These are phyloP conservation scores for Prenolepis imparis DNA, from an alignment of 2,888 invertebrate species.

Conservation along the genomic window DNA sequence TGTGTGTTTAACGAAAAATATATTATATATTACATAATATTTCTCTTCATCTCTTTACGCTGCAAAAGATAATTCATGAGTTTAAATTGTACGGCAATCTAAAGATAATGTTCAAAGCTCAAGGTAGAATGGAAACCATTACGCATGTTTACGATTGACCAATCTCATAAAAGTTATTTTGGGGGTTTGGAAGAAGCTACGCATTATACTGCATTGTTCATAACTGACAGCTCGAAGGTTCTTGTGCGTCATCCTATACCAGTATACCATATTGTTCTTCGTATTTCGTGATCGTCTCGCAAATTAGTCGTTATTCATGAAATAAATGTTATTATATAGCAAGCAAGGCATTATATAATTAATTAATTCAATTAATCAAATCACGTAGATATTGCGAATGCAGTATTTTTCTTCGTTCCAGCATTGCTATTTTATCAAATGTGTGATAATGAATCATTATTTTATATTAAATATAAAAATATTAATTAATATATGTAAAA, in stretches of 20 bases:
- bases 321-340: neutral
- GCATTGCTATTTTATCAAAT: neutral
- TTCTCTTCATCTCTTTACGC: neutral
- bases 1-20: neutral
- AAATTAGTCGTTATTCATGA: conserved; percentile 10
- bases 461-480: neutral
- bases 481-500: neutral
- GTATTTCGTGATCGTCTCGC: neutral
- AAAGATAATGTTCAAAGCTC: neutral
- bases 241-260: neutral
- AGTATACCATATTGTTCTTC: neutral
- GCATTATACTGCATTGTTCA: conserved; percentile 3
- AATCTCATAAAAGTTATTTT: conserved; percentile 34
- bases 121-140: neutral
- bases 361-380: neutral
- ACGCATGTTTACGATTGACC: conserved; percentile 9
- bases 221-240: neutral
- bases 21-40: conserved; percentile 4
- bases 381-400: neutral
- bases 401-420: neutral
- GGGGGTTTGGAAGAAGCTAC: conserved; percentile 28
- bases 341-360: neutral
- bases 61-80: neutral
- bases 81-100: neutral
- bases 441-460: neutral